Evolutionary conservation across 1,140 invertebrate genomes (phyloP).

Genomic region (Dendrolimus punctatus): DNA sequence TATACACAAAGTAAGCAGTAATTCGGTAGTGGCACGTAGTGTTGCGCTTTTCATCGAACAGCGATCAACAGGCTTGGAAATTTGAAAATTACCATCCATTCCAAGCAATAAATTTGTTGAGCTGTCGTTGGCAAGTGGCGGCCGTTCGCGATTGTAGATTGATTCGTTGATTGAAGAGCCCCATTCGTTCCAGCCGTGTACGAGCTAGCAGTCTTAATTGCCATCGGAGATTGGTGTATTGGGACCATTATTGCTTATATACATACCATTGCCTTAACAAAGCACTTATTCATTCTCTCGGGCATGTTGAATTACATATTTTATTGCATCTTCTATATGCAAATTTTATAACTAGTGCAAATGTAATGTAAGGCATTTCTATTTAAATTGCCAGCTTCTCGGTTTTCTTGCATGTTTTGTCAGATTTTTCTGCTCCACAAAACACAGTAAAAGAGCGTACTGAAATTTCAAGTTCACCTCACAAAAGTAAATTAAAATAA

Average conservation of each 20-base stretch:
- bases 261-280: neutral
- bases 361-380: too few relatives aligned
- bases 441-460: too few relatives aligned
- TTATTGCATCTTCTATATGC: too few relatives aligned
- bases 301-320: too few relatives aligned
- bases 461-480: too few relatives aligned
- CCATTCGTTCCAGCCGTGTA: constrained; percentile 58
- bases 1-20: constrained; percentile 23
- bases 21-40: constrained; percentile 21
- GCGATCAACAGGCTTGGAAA: constrained; percentile 61
- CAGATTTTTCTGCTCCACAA: too few relatives aligned
- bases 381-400: too few relatives aligned
- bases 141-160: constrained; percentile 62
- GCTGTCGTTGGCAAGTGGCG: constrained; percentile 63
- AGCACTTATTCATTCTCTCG: too few relatives aligned
- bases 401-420: too few relatives aligned
- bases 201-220: constrained; percentile 58
- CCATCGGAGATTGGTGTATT: constrained; percentile 50
- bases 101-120: constrained; percentile 62
- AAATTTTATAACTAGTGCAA: too few relatives aligned
- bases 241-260: constrained; percentile 19
- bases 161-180: constrained; percentile 69
- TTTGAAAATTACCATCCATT: constrained; percentile 59
- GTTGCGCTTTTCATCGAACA: constrained; percentile 19
- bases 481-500: constrained; percentile 2